Evolutionary conservation across 1,140 invertebrate species (phyloP).

Genomic region (Eupeodes corollae): DNA sequence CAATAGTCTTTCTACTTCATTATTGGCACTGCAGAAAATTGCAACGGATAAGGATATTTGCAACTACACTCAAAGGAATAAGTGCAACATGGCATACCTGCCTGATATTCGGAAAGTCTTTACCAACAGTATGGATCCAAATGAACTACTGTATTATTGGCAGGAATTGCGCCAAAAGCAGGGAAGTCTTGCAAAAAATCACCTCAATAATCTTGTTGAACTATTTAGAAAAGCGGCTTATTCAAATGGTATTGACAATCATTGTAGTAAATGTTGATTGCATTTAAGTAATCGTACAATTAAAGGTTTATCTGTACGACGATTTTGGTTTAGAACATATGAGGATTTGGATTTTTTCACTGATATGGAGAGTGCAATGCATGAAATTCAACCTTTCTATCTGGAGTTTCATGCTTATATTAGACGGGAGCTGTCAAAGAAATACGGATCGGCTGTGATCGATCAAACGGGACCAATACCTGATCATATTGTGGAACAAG

Average conservation of each 20-base stretch:
- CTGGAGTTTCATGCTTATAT: constrained; percentile 80
- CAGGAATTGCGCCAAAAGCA: constrained; percentile 29
- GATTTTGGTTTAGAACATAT: constrained; percentile 15
- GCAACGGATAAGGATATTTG: constrained; percentile 34
- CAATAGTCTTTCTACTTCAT: constrained; percentile 26
- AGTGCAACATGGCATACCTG: constrained; percentile 14
- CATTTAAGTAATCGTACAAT: too few relatives aligned
- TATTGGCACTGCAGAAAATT: constrained; percentile 21
- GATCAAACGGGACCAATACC: constrained; percentile 68
- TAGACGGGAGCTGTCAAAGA: constrained; percentile 54
- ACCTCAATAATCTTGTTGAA: constrained; percentile 10
- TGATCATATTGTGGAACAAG: constrained; percentile 63
- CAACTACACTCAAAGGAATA: constrained; percentile 10
- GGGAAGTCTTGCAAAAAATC: constrained; percentile 26
- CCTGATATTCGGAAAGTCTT: constrained; percentile 32
- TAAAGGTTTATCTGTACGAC: too few relatives aligned
- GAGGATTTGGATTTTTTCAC: too few relatives aligned
- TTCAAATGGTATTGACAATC: too few relatives aligned
- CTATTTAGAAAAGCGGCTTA: too few relatives aligned
- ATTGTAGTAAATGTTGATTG: too few relatives aligned
- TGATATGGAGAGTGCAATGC: constrained; percentile 39
- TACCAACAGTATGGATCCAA: constrained; percentile 20
- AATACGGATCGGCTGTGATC: constrained; percentile 58
- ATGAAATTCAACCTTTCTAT: constrained; percentile 68
- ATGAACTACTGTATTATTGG: constrained; percentile 33